These are phyloP conservation scores for Isoperla grammatica DNA, from an alignment of 2,888 invertebrate species.

Conservation along the genomic window DNA sequence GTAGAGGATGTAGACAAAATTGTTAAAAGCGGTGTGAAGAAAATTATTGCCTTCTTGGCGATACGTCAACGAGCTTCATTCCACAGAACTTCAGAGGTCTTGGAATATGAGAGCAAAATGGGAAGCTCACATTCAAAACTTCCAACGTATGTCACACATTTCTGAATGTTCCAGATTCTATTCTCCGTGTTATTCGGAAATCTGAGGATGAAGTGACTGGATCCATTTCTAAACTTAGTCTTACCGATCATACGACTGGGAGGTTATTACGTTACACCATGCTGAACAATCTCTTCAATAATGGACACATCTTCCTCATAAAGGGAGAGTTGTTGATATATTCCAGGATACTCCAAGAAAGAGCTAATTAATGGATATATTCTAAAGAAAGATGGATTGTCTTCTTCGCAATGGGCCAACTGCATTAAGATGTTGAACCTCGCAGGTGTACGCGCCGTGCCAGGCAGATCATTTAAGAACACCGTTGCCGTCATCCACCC, in stretches of 20 bases:
- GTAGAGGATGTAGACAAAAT: background rate
- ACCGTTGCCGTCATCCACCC: conserved; percentile 1
- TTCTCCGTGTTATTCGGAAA: background rate
- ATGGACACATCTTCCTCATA: background rate
- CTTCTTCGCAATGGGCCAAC: background rate
- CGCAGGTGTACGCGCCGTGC: too few species aligned
- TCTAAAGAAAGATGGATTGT: background rate
- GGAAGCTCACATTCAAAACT: conserved; percentile 6
- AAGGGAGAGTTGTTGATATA: conserved; percentile 1
- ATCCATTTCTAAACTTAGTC: too few species aligned
- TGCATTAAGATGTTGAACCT: too few species aligned
- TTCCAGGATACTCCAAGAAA: background rate
- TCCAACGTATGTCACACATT: conserved; percentile 5
- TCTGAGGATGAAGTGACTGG: too few species aligned
- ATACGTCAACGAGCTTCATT: conserved; percentile 1
- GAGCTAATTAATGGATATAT: background rate
- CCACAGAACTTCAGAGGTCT: background rate
- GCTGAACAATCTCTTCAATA: background rate
- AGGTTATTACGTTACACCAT: background rate
- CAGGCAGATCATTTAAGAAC: background rate
- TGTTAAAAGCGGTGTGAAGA: background rate
- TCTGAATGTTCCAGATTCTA: background rate
- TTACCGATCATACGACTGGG: background rate
- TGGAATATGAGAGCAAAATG: background rate
- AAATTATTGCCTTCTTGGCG: background rate